phyloP scores from a whole-genome alignment of 2,888 invertebrate genomes.

The Ischnus inquisitorius region DNA sequence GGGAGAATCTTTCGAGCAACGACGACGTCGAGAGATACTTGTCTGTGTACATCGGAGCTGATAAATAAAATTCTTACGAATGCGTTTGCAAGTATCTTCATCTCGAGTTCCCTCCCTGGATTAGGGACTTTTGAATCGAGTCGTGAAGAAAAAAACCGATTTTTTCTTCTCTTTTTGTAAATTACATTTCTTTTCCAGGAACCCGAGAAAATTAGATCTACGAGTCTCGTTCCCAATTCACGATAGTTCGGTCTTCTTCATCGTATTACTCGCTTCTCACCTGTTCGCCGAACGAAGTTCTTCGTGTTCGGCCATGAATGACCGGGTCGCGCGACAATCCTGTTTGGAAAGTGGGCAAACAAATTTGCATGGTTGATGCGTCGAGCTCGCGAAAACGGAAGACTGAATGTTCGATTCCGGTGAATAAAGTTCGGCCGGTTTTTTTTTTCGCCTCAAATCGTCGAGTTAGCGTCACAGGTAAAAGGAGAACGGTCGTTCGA shows the following conservation, averaged over 20 bases:
- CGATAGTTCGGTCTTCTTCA: slow-evolving; percentile 43
- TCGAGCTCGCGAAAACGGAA: slow-evolving; percentile 11
- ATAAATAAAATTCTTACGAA: neutral
- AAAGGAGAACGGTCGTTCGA: neutral
- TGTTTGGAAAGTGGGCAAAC: slow-evolving; percentile 70
- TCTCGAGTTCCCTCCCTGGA: no score
- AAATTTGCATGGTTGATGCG: slow-evolving; percentile 70
- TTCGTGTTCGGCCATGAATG: slow-evolving; percentile 64
- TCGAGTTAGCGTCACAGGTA: neutral
- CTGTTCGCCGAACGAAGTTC: slow-evolving; percentile 51
- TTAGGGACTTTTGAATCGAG: neutral
- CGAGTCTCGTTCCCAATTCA: slow-evolving; percentile 48
- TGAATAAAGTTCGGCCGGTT: slow-evolving; percentile 66
- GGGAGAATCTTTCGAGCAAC: slow-evolving; percentile 25
- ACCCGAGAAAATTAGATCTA: slow-evolving; percentile 35
- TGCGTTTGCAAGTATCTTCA: neutral
- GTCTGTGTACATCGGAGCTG: slow-evolving; percentile 23
- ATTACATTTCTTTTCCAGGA: neutral
- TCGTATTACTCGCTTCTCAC: slow-evolving; percentile 55
- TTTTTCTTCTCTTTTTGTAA: neutral
- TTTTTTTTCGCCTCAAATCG: slow-evolving; percentile 38
- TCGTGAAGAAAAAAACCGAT: neutral
- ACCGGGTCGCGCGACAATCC: slow-evolving; percentile 65
- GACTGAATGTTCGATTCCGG: slow-evolving; percentile 17
- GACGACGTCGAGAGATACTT: slow-evolving; percentile 41